These are phyloP conservation scores for Hyposmocoma kahamanoa DNA, from an alignment of 1,140 invertebrate species.

Conservation along the genomic window DNA sequence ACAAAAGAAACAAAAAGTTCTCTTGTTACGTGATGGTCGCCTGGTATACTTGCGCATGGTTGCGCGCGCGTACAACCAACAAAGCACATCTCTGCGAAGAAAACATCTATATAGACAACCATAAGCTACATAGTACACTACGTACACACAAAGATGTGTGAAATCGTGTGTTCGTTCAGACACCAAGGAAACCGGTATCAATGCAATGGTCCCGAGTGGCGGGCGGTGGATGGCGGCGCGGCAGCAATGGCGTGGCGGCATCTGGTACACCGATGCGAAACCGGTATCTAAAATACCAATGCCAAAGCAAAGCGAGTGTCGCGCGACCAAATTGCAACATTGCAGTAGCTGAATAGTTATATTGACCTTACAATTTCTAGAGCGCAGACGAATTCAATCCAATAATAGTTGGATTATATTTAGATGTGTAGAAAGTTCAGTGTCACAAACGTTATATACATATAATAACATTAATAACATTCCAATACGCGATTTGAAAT, in stretches of 20 bases:
- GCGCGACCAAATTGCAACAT: background rate
- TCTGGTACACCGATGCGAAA: slow-evolving; percentile 1
- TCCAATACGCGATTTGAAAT: too few relatives aligned
- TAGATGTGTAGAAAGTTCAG: too few relatives aligned
- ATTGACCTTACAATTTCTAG: slow-evolving; percentile 1
- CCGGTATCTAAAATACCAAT: slow-evolving; percentile 4
- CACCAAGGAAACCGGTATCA: background rate
- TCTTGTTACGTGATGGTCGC: slow-evolving; percentile 17
- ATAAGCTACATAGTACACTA: background rate
- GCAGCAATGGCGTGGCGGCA: too few relatives aligned
- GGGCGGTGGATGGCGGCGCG: too few relatives aligned
- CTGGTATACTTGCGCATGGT: slow-evolving; percentile 43
- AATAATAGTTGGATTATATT: too few relatives aligned
- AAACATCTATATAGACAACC: background rate
- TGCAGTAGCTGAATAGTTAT: background rate
- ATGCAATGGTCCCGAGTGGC: slow-evolving; percentile 1
- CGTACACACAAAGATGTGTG: background rate
- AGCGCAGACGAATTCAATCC: too few relatives aligned
- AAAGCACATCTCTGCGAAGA: background rate
- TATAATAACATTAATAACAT: too few relatives aligned
- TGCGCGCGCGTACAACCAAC: slow-evolving; percentile 20
- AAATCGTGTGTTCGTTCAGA: background rate
- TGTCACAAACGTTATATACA: too few relatives aligned
- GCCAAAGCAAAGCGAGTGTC: background rate
- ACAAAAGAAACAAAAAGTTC: background rate